A percentile compares a stretch with the other conserved stretches of the same genome.
Conservation (phyloP, 2,113 vertebrate species). For the Petaurus breviceps region DNA sequence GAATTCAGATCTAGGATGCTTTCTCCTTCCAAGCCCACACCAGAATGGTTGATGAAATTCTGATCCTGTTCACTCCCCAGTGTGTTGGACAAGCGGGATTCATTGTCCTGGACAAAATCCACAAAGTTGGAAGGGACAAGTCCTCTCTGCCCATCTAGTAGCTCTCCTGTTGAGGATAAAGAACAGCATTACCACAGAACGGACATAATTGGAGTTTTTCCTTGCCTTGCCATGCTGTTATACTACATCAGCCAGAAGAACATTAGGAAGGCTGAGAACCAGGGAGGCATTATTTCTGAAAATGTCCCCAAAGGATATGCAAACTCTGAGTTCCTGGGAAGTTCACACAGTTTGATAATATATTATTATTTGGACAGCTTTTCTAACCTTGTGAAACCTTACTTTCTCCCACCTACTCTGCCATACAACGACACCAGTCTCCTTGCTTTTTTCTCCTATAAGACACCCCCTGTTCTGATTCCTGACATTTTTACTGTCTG, state of each 20-base stretch:
- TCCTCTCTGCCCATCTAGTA: constrained; percentile 95
- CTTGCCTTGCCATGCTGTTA: background rate
- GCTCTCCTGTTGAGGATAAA: constrained; percentile 89
- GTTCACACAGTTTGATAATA: background rate
- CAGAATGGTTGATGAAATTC: constrained; percentile 76
- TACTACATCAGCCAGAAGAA: background rate
- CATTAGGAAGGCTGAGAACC: background rate
- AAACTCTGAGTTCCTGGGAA: background rate
- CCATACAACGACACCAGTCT: background rate
- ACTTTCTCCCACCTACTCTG: background rate
- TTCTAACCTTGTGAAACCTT: background rate
- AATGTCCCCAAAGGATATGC: background rate
- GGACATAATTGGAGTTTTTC: background rate
- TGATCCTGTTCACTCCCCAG: constrained; percentile 89
- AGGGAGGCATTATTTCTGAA: background rate
- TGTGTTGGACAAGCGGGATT: constrained; percentile 80
- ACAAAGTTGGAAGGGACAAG: constrained; percentile 99
- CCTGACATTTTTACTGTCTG: background rate
- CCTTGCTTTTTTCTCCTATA: background rate
- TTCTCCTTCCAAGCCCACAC: constrained; percentile 71
- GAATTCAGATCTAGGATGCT: constrained; percentile 84
- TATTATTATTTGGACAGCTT: background rate
- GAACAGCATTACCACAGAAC: background rate
- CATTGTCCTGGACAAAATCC: constrained; percentile 94
- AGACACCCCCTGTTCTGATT: background rate